A percentile compares a stretch with the other conserved stretches of the same genome.
Evolutionary conservation across 1,140 invertebrate genomes (phyloP).

Genomic region (Neuroterus valhalla): DNA sequence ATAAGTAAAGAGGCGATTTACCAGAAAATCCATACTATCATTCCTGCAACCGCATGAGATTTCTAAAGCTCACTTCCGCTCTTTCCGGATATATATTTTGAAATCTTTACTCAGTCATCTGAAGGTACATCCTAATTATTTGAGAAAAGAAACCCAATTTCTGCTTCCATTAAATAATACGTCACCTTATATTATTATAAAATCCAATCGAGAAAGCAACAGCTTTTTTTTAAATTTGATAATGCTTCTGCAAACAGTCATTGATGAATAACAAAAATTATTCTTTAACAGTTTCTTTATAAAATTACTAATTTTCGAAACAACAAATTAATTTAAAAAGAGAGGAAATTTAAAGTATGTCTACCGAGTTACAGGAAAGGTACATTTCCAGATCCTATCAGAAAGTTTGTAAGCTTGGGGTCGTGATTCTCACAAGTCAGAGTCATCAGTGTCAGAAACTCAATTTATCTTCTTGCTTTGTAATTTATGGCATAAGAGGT

Average conservation of each 20-base stretch:
- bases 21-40: constrained; percentile 36
- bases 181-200: too few species aligned
- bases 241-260: too few species aligned
- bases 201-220: too few species aligned
- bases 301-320: too few species aligned
- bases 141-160: too few species aligned
- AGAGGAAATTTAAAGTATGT: too few species aligned
- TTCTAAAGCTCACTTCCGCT: constrained; percentile 21
- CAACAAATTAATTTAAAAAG: too few species aligned
- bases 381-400: constrained; percentile 30
- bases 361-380: not conserved
- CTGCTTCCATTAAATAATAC: too few species aligned
- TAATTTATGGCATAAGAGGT: not conserved
- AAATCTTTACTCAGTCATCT: constrained; percentile 1
- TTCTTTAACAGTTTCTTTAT: too few species aligned
- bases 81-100: not conserved
- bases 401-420: not conserved
- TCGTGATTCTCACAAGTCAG: not conserved
- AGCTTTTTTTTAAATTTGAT: too few species aligned
- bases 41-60: constrained; percentile 37
- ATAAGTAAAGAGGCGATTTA: not conserved
- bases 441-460: not conserved
- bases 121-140: too few species aligned
- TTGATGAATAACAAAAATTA: too few species aligned
- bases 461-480: not conserved